phyloP scores from a whole-genome alignment of 2,113 vertebrate genomes.

The Gymnorhina tibicen region DNA sequence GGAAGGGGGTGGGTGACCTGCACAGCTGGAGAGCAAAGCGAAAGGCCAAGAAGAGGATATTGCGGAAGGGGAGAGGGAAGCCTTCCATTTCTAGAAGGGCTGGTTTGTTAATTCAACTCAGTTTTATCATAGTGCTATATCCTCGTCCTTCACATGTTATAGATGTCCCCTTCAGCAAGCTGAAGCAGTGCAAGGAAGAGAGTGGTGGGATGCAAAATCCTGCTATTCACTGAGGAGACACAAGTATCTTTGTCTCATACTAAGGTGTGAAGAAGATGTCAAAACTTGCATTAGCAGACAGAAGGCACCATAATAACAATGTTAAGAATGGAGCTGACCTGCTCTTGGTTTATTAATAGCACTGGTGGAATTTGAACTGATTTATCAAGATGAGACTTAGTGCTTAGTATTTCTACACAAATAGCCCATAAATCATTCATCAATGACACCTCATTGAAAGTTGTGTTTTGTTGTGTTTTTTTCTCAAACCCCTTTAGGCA shows the following conservation, averaged over 20 bases:
- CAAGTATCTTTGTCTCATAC: neutral
- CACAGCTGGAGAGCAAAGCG: neutral
- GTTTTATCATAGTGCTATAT: neutral
- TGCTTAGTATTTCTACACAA: neutral
- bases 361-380: conserved; percentile 31
- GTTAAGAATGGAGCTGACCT: neutral
- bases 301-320: neutral
- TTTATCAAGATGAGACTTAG: conserved; percentile 27
- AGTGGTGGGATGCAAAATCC: neutral
- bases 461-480: neutral
- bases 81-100: neutral
- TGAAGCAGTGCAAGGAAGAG: neutral
- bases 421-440: conserved; percentile 19
- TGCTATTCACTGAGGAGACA: neutral
- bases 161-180: neutral
- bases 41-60: neutral
- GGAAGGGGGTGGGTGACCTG: neutral
- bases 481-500: neutral
- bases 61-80: neutral
- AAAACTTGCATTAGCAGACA: conserved; percentile 36
- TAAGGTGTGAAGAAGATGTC: neutral
- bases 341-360: conserved; percentile 5
- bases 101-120: neutral
- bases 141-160: neutral
- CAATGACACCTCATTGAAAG: neutral